A percentile compares a stretch with the other conserved stretches of the same genome.
Evolutionary conservation across 2,113 vertebrate species (phyloP).

Genomic region (Festucalex cinctus): DNA sequence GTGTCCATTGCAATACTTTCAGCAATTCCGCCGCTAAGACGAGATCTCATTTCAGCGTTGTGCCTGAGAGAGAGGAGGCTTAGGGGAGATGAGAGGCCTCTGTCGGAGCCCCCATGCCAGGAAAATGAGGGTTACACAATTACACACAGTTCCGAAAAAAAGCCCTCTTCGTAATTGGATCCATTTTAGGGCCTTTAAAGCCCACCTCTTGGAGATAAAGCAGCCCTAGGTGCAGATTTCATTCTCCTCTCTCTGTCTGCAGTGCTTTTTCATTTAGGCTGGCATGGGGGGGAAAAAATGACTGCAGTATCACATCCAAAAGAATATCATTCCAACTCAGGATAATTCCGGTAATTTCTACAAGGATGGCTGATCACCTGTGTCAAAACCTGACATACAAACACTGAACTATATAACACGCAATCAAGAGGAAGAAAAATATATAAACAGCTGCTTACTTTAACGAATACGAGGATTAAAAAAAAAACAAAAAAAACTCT

Average conservation of each 20-base stretch:
- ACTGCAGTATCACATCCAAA: slow-evolving; percentile 51
- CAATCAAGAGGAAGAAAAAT: not conserved
- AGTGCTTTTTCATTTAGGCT: slow-evolving; percentile 55
- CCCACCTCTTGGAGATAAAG: slow-evolving; percentile 48
- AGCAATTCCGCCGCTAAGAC: slow-evolving; percentile 54
- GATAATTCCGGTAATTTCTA: slow-evolving; percentile 19
- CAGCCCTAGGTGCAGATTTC: slow-evolving; percentile 39
- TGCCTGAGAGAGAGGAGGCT: slow-evolving; percentile 61
- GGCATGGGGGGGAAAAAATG: slow-evolving; percentile 38
- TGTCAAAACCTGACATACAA: slow-evolving; percentile 4
- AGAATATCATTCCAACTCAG: slow-evolving; percentile 30
- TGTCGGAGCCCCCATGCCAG: slow-evolving; percentile 55
- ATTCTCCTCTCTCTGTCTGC: slow-evolving; percentile 28
- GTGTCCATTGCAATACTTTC: slow-evolving; percentile 60
- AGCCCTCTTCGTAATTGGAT: slow-evolving; percentile 65
- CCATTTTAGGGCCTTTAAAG: slow-evolving; percentile 67
- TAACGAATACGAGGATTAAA: not conserved
- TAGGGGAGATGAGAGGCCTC: slow-evolving; percentile 62
- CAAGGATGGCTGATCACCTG: slow-evolving; percentile 5
- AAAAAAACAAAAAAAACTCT: too few relatives aligned
- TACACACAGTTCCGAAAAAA: slow-evolving; percentile 63
- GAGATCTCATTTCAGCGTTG: slow-evolving; percentile 64
- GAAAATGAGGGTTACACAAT: slow-evolving; percentile 73
- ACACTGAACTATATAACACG: not conserved
- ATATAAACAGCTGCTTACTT: not conserved